These are phyloP conservation scores for Cathartes aura DNA, from an alignment of 2,113 vertebrate species.

Conservation along the genomic window DNA sequence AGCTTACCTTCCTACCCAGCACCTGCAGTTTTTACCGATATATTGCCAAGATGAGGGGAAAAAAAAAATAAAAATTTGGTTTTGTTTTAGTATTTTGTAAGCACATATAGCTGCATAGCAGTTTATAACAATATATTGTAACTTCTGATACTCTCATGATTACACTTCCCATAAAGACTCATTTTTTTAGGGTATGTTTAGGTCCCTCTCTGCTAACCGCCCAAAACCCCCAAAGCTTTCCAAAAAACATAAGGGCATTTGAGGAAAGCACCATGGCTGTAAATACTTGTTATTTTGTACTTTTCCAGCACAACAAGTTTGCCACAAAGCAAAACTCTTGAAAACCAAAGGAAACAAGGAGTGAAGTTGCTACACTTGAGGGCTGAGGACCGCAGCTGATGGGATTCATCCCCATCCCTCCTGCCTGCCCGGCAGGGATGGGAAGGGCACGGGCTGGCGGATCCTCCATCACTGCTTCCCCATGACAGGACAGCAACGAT, in stretches of 20 bases:
- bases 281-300: neutral
- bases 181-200: neutral
- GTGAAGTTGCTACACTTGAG: too few species aligned
- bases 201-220: neutral
- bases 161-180: neutral
- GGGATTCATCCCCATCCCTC: neutral
- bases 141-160: neutral
- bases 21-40: neutral
- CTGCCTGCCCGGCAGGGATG: neutral
- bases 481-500: neutral
- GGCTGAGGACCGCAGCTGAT: neutral
- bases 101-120: neutral
- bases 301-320: neutral
- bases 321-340: neutral
- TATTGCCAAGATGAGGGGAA: neutral
- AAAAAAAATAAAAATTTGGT: neutral
- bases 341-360: neutral
- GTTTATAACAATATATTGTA: neutral
- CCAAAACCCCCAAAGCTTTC: too few species aligned
- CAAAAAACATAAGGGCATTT: neutral
- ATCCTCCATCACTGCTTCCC: neutral
- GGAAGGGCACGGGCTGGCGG: neutral
- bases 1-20: neutral
- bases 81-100: neutral
- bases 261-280: neutral